phyloP scores from a whole-genome alignment of 2,797 vertebrate species.

The Anguilla megastoma region DNA sequence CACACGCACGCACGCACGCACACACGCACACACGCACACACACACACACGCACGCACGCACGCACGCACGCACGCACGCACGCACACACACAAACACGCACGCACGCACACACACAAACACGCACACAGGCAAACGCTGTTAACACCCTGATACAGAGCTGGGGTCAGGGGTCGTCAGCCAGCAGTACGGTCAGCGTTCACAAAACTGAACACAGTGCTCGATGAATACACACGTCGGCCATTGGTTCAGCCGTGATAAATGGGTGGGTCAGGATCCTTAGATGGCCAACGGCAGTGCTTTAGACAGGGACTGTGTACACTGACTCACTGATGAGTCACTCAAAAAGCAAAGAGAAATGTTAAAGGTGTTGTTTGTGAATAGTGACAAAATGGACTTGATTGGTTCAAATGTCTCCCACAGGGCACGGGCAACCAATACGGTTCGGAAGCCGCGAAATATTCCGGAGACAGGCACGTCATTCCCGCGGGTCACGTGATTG shows the following conservation, averaged over 20 bases:
- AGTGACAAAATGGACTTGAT: not conserved
- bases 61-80: too few species aligned
- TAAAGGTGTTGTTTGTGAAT: not conserved
- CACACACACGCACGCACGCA: too few species aligned
- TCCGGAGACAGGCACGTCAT: not conserved
- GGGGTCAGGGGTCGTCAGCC: not conserved
- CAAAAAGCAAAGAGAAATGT: not conserved
- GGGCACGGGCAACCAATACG: not conserved
- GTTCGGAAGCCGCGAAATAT: not conserved
- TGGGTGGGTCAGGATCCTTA: too few species aligned
- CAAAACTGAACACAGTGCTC: not conserved
- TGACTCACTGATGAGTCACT: not conserved
- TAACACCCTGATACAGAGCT: constrained; percentile 53
- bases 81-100: too few species aligned
- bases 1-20: too few species aligned
- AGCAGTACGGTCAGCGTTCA: not conserved
- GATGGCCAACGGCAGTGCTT: not conserved
- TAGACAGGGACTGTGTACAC: not conserved
- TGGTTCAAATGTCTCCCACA: not conserved
- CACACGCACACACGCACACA: not conserved
- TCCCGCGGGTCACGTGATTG: not conserved
- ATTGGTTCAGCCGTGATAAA: too few species aligned
- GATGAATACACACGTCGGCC: not conserved
- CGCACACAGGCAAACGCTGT: not conserved
- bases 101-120: too few species aligned